Evolutionary conservation across 2,797 vertebrate species (phyloP).

Genomic region (Novumbra hubbsi): DNA sequence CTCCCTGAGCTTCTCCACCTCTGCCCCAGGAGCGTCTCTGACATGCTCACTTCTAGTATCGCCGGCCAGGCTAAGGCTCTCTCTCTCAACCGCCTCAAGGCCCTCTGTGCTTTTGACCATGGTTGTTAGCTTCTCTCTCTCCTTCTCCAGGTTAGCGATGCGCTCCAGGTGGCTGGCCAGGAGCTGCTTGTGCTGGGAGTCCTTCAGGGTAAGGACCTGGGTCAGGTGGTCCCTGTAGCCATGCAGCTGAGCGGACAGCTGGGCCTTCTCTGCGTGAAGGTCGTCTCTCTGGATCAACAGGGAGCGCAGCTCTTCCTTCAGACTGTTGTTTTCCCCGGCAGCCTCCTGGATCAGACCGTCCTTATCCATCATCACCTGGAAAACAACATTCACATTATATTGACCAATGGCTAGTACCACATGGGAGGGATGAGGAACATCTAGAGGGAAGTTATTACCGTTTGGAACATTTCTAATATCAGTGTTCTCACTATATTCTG

Average conservation of each 20-base stretch:
- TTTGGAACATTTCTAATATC: background rate
- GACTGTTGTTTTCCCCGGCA: conserved; percentile 88
- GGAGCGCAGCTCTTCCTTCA: conserved; percentile 87
- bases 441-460: background rate
- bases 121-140: conserved; percentile 67
- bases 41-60: conserved; percentile 36
- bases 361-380: conserved; percentile 85
- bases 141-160: conserved; percentile 77
- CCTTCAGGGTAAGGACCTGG: conserved; percentile 91
- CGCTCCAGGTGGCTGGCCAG: conserved; percentile 79
- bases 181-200: conserved; percentile 91
- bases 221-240: conserved; percentile 90
- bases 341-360: conserved; percentile 93
- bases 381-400: background rate
- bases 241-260: conserved; percentile 86
- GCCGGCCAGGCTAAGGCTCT: conserved; percentile 68
- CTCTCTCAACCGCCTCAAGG: conserved; percentile 67
- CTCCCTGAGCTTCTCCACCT: conserved; percentile 77
- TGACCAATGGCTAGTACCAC: background rate
- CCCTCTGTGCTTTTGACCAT: conserved; percentile 63
- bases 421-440: background rate
- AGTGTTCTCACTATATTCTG: background rate
- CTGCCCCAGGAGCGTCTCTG: conserved; percentile 66
- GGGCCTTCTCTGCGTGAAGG: conserved; percentile 90
- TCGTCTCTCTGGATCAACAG: conserved; percentile 87